These are phyloP conservation scores for Heliocidaris erythrogramma DNA, from an alignment of 35 echinoderm and acorn worm genomes.

Conservation along the genomic window DNA sequence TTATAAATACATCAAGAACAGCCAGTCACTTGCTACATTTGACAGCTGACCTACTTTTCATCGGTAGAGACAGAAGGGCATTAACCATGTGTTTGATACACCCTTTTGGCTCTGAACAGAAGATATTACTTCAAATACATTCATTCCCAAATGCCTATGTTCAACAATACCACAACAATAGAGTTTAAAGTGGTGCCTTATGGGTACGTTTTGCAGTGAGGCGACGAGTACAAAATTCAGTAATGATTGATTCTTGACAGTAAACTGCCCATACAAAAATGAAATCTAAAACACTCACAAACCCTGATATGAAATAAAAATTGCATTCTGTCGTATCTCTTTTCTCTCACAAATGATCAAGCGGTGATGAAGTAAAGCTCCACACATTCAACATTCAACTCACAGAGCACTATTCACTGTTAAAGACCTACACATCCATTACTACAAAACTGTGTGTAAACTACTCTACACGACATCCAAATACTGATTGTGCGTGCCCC, in stretches of 20 bases:
- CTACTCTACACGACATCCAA: background rate
- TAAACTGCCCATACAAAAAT: slow-evolving; percentile 2
- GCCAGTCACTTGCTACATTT: background rate
- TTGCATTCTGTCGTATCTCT: background rate
- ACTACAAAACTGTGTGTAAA: background rate
- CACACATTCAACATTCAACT: background rate
- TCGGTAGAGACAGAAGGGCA: background rate
- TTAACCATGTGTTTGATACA: too few relatives aligned
- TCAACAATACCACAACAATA: background rate
- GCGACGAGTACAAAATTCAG: background rate
- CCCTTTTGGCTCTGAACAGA: too few relatives aligned
- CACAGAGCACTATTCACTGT: background rate
- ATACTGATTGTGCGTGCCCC: background rate
- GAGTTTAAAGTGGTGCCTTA: background rate
- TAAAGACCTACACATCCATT: background rate
- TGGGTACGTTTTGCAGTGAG: background rate
- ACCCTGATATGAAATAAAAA: slow-evolving; percentile 13
- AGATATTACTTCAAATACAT: too few relatives aligned
- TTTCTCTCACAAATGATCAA: background rate
- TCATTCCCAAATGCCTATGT: too few relatives aligned
- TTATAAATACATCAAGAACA: background rate
- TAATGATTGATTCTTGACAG: background rate
- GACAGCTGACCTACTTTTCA: too few relatives aligned
- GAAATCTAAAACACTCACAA: background rate
- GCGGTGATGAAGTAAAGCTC: slow-evolving; percentile 6